Evolutionary conservation across 1,140 invertebrate species (phyloP), one percentile per base, ranked within the genome.

Genomic region (Drosophila pectinifera): DNA sequence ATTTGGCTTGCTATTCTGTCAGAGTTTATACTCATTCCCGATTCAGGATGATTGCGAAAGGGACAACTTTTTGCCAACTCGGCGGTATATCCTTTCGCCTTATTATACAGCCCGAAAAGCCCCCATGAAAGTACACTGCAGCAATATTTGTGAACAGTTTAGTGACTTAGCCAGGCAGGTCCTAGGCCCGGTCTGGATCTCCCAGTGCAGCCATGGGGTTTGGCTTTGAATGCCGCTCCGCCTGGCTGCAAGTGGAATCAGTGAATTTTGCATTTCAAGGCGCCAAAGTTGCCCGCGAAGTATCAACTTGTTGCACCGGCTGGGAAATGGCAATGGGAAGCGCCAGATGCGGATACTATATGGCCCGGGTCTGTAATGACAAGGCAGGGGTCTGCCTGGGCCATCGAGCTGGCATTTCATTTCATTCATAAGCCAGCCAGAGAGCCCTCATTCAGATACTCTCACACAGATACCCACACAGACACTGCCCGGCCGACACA

Each of bases 341-440:
- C 14, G 42, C 41, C 18, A 18, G 16, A 14, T 54, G 20, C n/a
- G 26, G 51, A 31, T 63, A 28, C 58, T 53, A 31, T 39, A 11
- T 34, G 7, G 26, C 48, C 11, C 13, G 13, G 28, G 31, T 10
- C 11, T 20, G 13, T 49, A 49, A 49, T 49, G n/a, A n/a, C n/a
- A n/a, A n/a, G n/a, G n/a, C n/a, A n/a, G n/a, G n/a, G n/a, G n/a
- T n/a, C n/a, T n/a, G n/a, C n/a, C n/a, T n/a, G n/a, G n/a, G n/a
- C n/a, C n/a, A n/a, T n/a, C 73, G 62, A 68, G n/a, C 64, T 79
- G 70, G 53, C 70, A 58, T 69, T 88, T 79, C 82, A 79, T 76
- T 86, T 76, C 82, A 86, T 86, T 86, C 83, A 86, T 82, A 72
- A 76, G 48, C 68, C 16, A 24, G 13, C 43, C 26, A 31, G n/a